Base-by-base conservation (phyloP, 2,113 vertebrate genomes). In the Silurus asotus region DNA sequence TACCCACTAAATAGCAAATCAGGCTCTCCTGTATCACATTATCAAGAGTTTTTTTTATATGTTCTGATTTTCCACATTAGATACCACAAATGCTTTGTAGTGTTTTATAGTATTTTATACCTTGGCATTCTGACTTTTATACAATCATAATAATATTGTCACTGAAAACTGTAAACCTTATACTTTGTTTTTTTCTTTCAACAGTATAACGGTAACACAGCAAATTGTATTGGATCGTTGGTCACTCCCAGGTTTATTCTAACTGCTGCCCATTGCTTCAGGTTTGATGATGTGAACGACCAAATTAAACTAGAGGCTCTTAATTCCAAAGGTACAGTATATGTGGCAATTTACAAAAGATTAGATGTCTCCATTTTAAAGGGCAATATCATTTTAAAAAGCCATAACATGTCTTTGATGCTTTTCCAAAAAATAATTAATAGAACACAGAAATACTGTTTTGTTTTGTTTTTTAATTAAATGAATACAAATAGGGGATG, bases 231-330 rank as follows among this genome's bases (percentile, higher is more conserved):
- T 0, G 95, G 94, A 51, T 91, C 94, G 78, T 87, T 95, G 82
- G 92, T 95, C 88, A 88, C 87, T 0, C 23, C 85, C 0, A 64
- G 78, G 28, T 95, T 94, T 28, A 15, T 95, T 79, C 62, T 95
- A 89, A 95, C 95, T 37, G 93, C 94, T 0, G 94, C 94, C 85
- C 95, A 95, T 85, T 95, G 95, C 89, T 92, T 95, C 85, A 53
- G 0, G 3, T 87, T 88, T 80, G 89, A 3, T 0, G 89, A 90
- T 82, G 0, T 1, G 19, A 8, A 79, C 4, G 5, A 80, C 0
- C 0, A 82, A 0, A 59, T 93, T 65, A 11, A 0, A 0, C 79
- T 95, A 45, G 90, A 2, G 72, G 51, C 48, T 49, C 10, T 49
- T 37, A 0, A 10, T 0, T 13, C 4, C 6, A 61, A 17, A 75